Conservation (phyloP, 2,888 invertebrate species). For the Phortica magna region DNA sequence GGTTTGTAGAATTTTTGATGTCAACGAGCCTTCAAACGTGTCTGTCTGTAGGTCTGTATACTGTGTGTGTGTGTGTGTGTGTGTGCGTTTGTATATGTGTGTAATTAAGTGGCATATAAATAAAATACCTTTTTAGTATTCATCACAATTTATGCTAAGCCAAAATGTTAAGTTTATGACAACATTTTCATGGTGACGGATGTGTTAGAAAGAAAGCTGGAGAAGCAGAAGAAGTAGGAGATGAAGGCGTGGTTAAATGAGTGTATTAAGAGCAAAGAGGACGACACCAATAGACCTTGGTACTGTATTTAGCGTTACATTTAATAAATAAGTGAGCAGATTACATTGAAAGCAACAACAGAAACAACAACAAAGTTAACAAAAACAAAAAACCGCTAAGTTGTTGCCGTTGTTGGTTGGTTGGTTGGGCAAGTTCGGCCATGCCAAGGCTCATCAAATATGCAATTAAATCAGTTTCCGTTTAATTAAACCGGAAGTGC, state of each 20-base stretch:
- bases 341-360: slow-evolving; percentile 36
- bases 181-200: slow-evolving; percentile 8
- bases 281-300: slow-evolving; percentile 4
- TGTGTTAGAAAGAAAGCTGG: too few species aligned
- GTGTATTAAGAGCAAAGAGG: not conserved
- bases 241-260: not conserved
- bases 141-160: slow-evolving; percentile 75
- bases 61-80: slow-evolving; percentile 9
- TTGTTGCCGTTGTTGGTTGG: slow-evolving; percentile 20
- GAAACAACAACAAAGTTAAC: slow-evolving; percentile 36
- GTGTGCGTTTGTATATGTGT: slow-evolving; percentile 47
- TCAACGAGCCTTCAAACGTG: slow-evolving; percentile 6
- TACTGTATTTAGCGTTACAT: slow-evolving; percentile 28
- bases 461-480: slow-evolving; percentile 77
- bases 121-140: slow-evolving; percentile 75
- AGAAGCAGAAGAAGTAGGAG: not conserved
- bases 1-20: not conserved
- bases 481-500: slow-evolving; percentile 76
- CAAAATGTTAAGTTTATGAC: slow-evolving; percentile 60
- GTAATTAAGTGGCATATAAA: slow-evolving; percentile 70
- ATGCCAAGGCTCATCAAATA: slow-evolving; percentile 73
- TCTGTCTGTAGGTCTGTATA: not conserved
- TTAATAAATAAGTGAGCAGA: slow-evolving; percentile 54
- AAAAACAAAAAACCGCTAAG: slow-evolving; percentile 34
- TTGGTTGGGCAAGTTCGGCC: slow-evolving; percentile 34